Conservation (phyloP, 2,113 vertebrate genomes). For the Rhinopithecus roxellana region DNA sequence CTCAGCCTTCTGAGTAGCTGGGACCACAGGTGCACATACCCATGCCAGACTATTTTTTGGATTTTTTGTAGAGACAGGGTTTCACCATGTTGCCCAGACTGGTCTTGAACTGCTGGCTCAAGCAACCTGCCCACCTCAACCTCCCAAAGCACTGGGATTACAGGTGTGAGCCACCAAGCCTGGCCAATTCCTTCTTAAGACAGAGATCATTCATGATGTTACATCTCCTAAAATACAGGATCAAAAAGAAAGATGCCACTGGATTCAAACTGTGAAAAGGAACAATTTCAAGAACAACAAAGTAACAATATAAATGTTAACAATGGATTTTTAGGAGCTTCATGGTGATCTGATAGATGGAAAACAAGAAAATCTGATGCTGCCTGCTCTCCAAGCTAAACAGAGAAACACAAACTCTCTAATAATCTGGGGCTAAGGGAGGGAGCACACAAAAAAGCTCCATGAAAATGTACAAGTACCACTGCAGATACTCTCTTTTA, state of each 20-base stretch:
- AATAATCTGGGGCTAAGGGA: background rate
- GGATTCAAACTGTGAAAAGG: background rate
- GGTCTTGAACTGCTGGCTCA: too few relatives aligned
- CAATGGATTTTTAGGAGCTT: slow-evolving; percentile 17
- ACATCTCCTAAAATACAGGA: background rate
- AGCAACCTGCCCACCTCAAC: too few relatives aligned
- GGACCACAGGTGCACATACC: too few relatives aligned
- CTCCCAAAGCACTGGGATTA: too few relatives aligned
- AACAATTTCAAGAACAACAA: slow-evolving; percentile 43
- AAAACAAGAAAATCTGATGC: background rate
- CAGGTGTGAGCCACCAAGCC: too few relatives aligned
- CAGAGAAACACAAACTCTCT: background rate
- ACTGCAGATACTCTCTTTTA: background rate
- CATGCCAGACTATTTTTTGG: too few relatives aligned
- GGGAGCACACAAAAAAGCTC: background rate
- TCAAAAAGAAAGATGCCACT: background rate
- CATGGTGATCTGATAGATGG: background rate
- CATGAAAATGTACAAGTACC: background rate
- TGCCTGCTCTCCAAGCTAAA: background rate
- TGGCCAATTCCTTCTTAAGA: background rate
- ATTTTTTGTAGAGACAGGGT: too few relatives aligned
- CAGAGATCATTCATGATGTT: background rate
- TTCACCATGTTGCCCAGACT: too few relatives aligned
- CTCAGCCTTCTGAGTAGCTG: too few relatives aligned
- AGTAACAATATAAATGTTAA: background rate